Conservation (phyloP, 2,113 vertebrate species). For the Mirza zaza region DNA sequence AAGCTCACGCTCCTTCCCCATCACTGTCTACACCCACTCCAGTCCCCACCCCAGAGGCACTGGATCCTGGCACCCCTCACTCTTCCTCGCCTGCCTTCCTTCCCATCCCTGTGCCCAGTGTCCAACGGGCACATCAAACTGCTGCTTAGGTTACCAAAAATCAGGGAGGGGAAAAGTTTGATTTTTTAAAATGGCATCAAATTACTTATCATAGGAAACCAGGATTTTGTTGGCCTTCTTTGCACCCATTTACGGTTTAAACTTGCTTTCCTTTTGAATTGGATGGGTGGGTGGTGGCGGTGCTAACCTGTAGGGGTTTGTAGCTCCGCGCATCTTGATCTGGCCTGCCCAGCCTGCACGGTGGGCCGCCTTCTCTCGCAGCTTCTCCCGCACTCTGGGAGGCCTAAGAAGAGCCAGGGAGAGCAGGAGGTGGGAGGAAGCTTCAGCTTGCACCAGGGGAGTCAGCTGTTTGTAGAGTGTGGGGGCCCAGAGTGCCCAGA, state of each 20-base stretch:
- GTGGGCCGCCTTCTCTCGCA: not conserved
- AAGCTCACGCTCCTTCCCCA: no score
- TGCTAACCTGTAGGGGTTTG: not conserved
- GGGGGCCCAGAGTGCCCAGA: not conserved
- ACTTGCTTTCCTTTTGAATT: not conserved
- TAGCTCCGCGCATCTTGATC: not conserved
- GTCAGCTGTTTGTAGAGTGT: not conserved
- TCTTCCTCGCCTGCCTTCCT: not conserved
- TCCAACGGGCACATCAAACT: not conserved
- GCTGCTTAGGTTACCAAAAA: not conserved
- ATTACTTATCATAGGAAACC: not conserved
- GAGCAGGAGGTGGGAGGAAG: no score
- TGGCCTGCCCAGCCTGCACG: not conserved
- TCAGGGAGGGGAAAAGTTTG: not conserved
- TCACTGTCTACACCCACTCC: not conserved
- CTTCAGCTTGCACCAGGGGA: not conserved
- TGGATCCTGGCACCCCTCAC: fast-evolving
- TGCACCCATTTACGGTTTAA: not conserved
- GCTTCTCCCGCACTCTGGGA: not conserved
- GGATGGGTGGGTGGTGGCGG: no score
- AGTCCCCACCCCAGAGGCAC: not conserved
- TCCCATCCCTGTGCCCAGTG: not conserved
- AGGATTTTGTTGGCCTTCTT: not conserved
- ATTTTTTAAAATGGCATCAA: not conserved
- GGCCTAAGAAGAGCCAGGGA: not conserved